phyloP scores from a whole-genome alignment of 2,797 vertebrate genomes.

The Alauda arvensis region DNA sequence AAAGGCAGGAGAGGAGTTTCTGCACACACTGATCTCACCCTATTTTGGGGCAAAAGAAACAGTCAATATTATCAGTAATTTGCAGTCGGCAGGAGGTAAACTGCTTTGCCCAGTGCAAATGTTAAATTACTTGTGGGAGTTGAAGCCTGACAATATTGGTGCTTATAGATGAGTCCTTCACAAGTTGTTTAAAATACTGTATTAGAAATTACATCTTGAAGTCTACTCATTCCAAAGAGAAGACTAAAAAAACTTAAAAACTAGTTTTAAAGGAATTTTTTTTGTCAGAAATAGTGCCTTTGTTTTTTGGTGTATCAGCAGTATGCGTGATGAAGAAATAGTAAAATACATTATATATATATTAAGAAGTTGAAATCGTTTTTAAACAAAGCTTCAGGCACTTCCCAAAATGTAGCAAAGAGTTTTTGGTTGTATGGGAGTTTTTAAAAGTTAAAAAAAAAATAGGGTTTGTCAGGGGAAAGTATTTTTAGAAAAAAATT shows the following conservation, averaged over 20 bases:
- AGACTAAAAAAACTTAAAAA: not conserved
- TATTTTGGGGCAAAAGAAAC: not conserved
- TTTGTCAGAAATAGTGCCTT: not conserved
- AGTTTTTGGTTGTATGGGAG: not conserved
- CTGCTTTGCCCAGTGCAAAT: not conserved
- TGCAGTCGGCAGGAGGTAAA: not conserved
- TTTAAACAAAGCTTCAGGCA: not conserved
- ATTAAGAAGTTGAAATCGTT: not conserved
- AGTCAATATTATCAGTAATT: not conserved
- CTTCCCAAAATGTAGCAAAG: not conserved
- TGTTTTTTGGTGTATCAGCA: not conserved
- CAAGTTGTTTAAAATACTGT: not conserved
- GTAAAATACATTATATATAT: not conserved
- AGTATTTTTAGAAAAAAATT: not conserved
- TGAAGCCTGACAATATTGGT: not conserved
- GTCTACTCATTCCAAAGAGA: not conserved
- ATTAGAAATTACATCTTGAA: not conserved
- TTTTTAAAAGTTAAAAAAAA: not conserved
- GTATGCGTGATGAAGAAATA: not conserved
- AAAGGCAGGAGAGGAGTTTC: not conserved
- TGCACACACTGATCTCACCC: not conserved
- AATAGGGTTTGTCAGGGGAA: rapidly evolving
- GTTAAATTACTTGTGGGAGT: not conserved
- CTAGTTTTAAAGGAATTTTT: not conserved
- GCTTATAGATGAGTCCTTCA: not conserved